Evolutionary conservation across 2,797 vertebrate species (phyloP), one percentile per base, ranked within the genome.

Genomic region (Urocyon cinereoargenteus): DNA sequence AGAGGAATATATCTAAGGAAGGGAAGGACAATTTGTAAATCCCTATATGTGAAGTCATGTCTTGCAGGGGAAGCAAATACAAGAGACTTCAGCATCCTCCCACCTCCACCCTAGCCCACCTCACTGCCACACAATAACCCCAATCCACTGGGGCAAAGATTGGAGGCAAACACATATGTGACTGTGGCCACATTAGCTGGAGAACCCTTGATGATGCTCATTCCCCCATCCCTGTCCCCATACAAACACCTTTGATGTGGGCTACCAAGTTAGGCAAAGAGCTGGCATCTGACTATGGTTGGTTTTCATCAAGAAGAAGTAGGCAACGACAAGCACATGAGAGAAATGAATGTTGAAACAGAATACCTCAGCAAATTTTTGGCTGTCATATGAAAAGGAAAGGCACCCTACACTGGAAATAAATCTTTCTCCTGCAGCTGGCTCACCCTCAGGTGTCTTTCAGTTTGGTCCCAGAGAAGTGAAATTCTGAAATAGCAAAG

Each of bases 91-190:
- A 36, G 9, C 22, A 57, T 31, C 8, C 4, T 89, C 15, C 53
- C 16, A 45, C 6, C 12, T 5, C 4, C 0, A 12, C 12, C 19
- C 26, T 8, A 3, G 9, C 1, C 15, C 15, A 3, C 9, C 2
- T 12, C 12, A 34, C 34, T 64, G 28, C 70, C 57, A 86, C 10
- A n/a, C 10, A 31, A 26, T 59, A 3, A 15, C 7, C 19, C 40
- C 21, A 34, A 28, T 7, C 92, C 36, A 3, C 7, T 68, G n/a
- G 55, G 28, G 3, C n/a, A 68, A 85, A 75, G 19, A 10, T 53
- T 85, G 31, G 18, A 51, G 55, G 28, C 64, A 64, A 45, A 21
- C 36, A 24, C n/a, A 22, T 62, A 49, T 31, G 2, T 61, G 55
- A 66, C 53, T 64, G 2, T 72, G 4, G n/a, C 26, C 10, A 21